Percentiles rank a stretch among this genome's conserved stretches.
phyloP scores from a whole-genome alignment of 2,888 invertebrate species.

The Lasioglossum villosulum region DNA sequence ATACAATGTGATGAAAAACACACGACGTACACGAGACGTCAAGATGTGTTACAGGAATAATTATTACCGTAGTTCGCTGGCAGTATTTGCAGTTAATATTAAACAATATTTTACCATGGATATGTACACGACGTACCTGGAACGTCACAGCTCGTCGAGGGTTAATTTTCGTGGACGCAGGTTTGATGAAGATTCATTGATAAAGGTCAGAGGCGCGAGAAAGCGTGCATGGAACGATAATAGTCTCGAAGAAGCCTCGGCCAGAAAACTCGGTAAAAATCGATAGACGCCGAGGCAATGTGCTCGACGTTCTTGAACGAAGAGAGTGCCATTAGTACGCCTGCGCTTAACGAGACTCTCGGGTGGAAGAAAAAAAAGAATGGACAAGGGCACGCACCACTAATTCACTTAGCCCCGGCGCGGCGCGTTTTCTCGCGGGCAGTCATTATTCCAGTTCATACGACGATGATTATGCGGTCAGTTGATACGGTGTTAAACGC shows the following conservation, averaged over 20 bases:
- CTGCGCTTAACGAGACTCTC: constrained; percentile 65
- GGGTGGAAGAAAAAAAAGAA: constrained; percentile 39
- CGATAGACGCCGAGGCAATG: constrained; percentile 67
- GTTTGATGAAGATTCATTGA: background rate
- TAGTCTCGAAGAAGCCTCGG: constrained; percentile 14
- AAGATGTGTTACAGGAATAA: no score
- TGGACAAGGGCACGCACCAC: constrained; percentile 65
- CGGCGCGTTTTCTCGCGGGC: constrained; percentile 65
- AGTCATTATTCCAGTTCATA: constrained; percentile 65
- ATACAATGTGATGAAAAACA: background rate
- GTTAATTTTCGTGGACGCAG: background rate
- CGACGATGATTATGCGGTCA: constrained; percentile 73
- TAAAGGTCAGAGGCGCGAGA: background rate
- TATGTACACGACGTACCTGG: no score
- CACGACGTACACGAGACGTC: background rate
- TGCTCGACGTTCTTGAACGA: constrained; percentile 57
- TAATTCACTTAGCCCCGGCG: constrained; percentile 72
- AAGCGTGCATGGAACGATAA: background rate
- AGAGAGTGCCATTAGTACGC: constrained; percentile 65
- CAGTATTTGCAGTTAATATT: no score
- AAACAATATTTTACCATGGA: no score
- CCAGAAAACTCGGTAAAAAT: constrained; percentile 58
- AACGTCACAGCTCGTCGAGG: background rate
- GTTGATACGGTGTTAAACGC: constrained; percentile 75
- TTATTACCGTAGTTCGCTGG: no score